Evolutionary conservation across 2,113 vertebrate genomes (phyloP).

Genomic region (Semnopithecus entellus): DNA sequence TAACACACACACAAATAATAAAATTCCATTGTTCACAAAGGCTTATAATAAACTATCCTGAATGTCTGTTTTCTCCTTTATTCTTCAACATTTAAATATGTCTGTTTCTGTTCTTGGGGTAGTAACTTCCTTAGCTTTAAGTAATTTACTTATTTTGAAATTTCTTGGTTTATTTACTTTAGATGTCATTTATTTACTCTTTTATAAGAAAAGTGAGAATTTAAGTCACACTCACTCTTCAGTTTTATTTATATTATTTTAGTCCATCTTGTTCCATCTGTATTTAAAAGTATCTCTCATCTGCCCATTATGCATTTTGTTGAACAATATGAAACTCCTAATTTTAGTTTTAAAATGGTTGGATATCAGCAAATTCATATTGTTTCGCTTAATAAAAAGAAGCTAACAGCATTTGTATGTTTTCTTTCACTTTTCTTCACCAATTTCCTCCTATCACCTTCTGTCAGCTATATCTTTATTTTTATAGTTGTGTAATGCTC

Average conservation of each 20-base stretch:
- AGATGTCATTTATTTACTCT: neutral
- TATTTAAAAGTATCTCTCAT: neutral
- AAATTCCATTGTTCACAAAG: neutral
- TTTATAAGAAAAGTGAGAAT: neutral
- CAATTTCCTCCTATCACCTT: neutral
- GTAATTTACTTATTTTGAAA: neutral
- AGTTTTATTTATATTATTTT: neutral
- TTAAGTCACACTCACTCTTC: neutral
- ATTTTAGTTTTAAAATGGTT: neutral
- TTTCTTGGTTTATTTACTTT: neutral
- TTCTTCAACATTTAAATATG: neutral
- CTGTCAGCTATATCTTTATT: neutral
- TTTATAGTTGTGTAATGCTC: neutral
- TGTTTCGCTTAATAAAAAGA: neutral
- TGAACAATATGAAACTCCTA: neutral
- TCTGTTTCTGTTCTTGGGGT: neutral
- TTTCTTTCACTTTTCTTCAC: neutral
- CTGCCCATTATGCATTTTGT: neutral
- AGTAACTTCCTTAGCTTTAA: neutral
- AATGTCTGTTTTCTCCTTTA: neutral
- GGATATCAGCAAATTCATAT: neutral
- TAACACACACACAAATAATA: neutral
- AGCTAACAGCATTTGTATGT: neutral
- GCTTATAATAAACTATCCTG: neutral
- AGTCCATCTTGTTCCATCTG: neutral